Evolutionary conservation across 2,797 vertebrate species (phyloP).

Genomic region (Poeciliopsis presidionis): DNA sequence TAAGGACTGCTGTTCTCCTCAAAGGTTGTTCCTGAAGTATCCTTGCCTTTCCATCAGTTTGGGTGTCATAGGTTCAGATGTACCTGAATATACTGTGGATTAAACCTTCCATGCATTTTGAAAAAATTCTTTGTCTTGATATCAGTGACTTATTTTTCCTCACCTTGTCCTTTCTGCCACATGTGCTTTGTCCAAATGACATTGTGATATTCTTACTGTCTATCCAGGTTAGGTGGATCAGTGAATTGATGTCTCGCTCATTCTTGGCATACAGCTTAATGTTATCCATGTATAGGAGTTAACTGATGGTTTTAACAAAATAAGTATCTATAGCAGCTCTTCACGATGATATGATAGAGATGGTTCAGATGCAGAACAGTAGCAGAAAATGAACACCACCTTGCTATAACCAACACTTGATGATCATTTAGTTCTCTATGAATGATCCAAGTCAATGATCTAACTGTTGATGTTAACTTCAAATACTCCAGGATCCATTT

Average conservation of each 20-base stretch:
- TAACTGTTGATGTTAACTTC: neutral
- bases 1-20: neutral
- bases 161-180: neutral
- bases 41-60: neutral
- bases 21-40: neutral
- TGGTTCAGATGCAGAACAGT: neutral
- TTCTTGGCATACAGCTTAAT: neutral
- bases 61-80: neutral
- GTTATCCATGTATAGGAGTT: neutral
- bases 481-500: neutral
- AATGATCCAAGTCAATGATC: neutral
- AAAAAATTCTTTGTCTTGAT: neutral
- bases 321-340: neutral
- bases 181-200: neutral
- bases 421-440: neutral
- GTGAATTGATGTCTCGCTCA: neutral
- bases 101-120: neutral
- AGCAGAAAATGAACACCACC: neutral
- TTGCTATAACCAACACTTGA: neutral
- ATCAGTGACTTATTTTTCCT: neutral
- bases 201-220: neutral
- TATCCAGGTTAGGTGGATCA: neutral
- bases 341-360: neutral
- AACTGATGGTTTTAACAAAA: neutral
- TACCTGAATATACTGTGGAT: neutral